Evolutionary conservation across 2,888 invertebrate species (phyloP), one percentile per base, ranked within the genome.

Genomic region (Apodemia duryi): DNA sequence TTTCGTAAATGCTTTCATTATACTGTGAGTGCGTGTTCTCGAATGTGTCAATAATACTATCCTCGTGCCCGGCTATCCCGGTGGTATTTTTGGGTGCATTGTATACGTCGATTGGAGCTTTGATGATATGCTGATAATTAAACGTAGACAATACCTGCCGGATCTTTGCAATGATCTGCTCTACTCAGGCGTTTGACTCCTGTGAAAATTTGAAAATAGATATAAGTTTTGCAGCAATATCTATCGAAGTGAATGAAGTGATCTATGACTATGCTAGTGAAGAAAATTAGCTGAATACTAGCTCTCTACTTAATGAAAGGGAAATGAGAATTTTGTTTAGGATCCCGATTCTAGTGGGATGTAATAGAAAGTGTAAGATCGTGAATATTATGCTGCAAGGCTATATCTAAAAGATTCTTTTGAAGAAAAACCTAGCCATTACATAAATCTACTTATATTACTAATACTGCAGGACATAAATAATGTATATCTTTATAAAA

Each of bases 181-280:
- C 95, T 93, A 95, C 95, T 96, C 96, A 96, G 95, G 96, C 96
- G 93, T 96, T 96, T 91, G 96, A 96, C 93, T 96, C 96, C 95
- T 95, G 91, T 77, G 93, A 93, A 86, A 87, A 82, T 87, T 88
- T 88, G 75, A 85, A 87, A 90, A 84, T 79, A 81, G 74, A 76
- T 80, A 77, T 83, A 76, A 83, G 83, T 87, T 81, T 77, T 82
- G 82, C 77, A 73, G 81, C 76, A 76, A 79, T 72, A 78, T 73
- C 69, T 72, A 71, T 69, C 67, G 71, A 35, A 61, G 69, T 71
- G 68, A 69, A 82, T 86, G 84, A 84, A 74, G 43, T 43, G 43
- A 11, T 74, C 82, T 84, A 87, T 80, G 69, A 80, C 84, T 84
- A 84, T 77, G 75, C 81, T 84, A 87, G 84, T 88, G 87, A 83